A percentile compares a stretch with the other conserved stretches of the same genome.
Conservation (phyloP, 2,888 invertebrate genomes). For the Maniola hyperantus region DNA sequence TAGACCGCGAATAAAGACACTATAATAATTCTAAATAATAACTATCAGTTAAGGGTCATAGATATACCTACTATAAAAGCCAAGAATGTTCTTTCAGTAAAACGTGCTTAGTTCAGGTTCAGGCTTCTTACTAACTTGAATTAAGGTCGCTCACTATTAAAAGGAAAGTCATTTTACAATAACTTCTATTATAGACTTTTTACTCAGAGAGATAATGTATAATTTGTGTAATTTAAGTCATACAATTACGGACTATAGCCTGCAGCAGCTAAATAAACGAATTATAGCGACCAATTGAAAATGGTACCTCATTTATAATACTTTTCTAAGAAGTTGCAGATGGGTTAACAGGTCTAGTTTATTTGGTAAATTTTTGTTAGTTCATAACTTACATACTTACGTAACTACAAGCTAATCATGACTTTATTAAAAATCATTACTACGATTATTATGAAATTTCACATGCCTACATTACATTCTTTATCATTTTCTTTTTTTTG, state of each 20-base stretch:
- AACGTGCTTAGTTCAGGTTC: too few relatives aligned
- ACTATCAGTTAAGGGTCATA: too few relatives aligned
- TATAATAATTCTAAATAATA: too few relatives aligned
- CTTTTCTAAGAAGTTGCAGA: slow-evolving; percentile 9
- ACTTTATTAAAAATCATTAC: slow-evolving; percentile 57
- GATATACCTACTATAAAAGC: too few relatives aligned
- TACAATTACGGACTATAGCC: slow-evolving; percentile 65
- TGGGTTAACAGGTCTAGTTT: slow-evolving; percentile 44
- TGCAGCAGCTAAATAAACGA: slow-evolving; percentile 57
- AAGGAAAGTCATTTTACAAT: background rate
- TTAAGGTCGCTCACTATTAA: slow-evolving; percentile 39
- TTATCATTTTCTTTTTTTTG: background rate
- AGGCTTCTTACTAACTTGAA: slow-evolving; percentile 32
- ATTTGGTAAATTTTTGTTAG: slow-evolving; percentile 47
- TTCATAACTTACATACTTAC: slow-evolving; percentile 38
- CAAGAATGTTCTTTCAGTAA: too few relatives aligned
- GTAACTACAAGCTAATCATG: slow-evolving; percentile 55
- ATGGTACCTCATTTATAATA: slow-evolving; percentile 27
- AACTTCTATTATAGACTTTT: background rate
- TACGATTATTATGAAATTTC: slow-evolving; percentile 58
- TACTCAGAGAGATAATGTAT: slow-evolving; percentile 24
- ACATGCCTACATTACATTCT: slow-evolving; percentile 24
- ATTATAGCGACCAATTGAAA: slow-evolving; percentile 48
- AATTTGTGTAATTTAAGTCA: slow-evolving; percentile 39
- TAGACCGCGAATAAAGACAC: too few relatives aligned